These are phyloP conservation scores for Caradrina kadenii DNA, from an alignment of 2,888 invertebrate species.

Conservation along the genomic window DNA sequence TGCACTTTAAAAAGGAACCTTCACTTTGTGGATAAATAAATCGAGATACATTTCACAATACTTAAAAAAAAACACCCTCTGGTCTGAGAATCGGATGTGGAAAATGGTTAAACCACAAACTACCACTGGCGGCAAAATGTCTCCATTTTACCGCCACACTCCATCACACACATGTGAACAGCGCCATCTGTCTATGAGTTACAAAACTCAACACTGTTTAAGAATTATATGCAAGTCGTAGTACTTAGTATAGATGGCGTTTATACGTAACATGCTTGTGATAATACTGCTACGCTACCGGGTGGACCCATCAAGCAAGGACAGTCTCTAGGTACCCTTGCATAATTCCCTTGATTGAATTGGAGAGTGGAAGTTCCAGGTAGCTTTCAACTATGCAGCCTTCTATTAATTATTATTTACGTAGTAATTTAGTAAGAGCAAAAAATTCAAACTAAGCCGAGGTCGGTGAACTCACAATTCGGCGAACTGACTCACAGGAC, in stretches of 20 bases:
- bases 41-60: not conserved
- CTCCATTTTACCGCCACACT: no score
- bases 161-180: no score
- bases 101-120: not conserved
- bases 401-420: no score
- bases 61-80: not conserved
- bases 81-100: not conserved
- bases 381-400: not conserved
- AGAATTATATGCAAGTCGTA: not conserved
- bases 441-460: not conserved
- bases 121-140: no score
- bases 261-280: not conserved
- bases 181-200: conserved; percentile 24
- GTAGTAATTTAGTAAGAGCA: no score
- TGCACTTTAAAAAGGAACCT: no score
- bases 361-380: not conserved
- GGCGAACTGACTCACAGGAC: conserved; percentile 32
- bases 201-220: not conserved
- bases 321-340: not conserved
- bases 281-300: not conserved
- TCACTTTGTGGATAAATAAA: no score
- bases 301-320: no score
- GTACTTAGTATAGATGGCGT: conserved; percentile 1
- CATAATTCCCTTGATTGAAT: not conserved
- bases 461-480: conserved; percentile 28